Evolutionary conservation across 2,888 invertebrate species (phyloP), one percentile per base, ranked within the genome.

Genomic region (Charanyca ferruginea): DNA sequence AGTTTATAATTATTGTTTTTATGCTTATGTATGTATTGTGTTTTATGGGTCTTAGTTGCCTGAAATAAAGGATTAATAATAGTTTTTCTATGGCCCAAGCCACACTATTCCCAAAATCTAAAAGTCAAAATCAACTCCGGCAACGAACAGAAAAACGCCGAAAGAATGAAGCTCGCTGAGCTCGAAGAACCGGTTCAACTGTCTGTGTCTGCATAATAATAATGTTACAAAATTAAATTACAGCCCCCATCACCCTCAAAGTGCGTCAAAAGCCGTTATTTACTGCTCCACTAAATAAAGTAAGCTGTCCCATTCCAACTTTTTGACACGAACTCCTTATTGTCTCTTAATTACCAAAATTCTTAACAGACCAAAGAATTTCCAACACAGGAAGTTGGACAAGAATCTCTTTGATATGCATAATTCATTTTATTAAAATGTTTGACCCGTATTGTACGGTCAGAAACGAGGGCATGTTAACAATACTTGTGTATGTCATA

Each of bases 341-440:
- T 70, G 68, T 78, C 67, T 55, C 70, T 79, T 78, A 71, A 81
- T 83, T 79, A 78, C 66, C 67, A 45, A 72, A 83, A 83, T 73
- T 81, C 76, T 68, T 68, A 72, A 62, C 81, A 77, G 66, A 66
- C 66, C 72, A 61, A 71, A 73, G 75, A 75, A 78, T 64, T 77
- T 59, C 61, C 52, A 66, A 65, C 65, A 65, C 54, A 54, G 59
- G 42, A 53, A 60, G 57, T 45, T 22, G 35, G 66, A 66, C 64
- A 65, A 55, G 65, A 60, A 64, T 78, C 54, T 63, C 64, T 72
- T 72, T 72, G 70, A 78, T 69, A 79, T 81, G 68, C 71, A 81
- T 81, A 70, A 81, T 83, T 81, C 65, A 83, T 79, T 73, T 65
- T 73, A 73, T 71, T 70, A 76, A 81, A 83, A 83, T 79, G 63